Conservation (phyloP, 2,113 vertebrate genomes). For the Turnix velox region DNA sequence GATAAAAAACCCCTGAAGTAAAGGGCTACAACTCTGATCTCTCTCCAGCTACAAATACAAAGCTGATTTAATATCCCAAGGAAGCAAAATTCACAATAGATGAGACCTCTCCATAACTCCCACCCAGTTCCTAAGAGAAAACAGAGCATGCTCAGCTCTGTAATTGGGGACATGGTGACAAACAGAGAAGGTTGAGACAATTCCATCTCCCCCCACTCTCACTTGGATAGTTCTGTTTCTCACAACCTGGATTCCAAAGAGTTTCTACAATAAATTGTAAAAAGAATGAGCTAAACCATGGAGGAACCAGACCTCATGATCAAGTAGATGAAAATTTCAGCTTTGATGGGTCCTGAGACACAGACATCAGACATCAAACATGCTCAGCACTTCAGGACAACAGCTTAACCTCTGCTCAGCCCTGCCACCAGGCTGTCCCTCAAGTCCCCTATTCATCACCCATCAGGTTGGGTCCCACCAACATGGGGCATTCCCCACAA, state of each 20-base stretch:
- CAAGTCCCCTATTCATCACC: background rate
- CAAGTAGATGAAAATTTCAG: background rate
- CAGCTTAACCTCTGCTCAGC: background rate
- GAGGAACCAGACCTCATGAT: background rate
- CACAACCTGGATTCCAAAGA: background rate
- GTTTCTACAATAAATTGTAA: background rate
- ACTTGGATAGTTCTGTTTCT: background rate
- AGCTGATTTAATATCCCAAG: background rate
- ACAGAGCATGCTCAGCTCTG: background rate
- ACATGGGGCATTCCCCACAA: rapidly evolving
- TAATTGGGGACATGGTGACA: rapidly evolving
- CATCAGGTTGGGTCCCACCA: background rate
- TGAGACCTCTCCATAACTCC: background rate
- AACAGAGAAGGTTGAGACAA: background rate
- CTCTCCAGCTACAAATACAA: background rate
- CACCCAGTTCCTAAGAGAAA: background rate
- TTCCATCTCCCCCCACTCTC: background rate
- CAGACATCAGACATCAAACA: background rate
- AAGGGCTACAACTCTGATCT: background rate
- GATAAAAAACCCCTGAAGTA: background rate
- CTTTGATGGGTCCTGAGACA: background rate
- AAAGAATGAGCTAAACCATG: background rate
- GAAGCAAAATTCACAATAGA: background rate
- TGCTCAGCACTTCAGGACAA: background rate
- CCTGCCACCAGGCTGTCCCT: too few species aligned